These are phyloP conservation scores for Plodia interpunctella DNA, from an alignment of 1,140 invertebrate genomes.

Conservation along the genomic window DNA sequence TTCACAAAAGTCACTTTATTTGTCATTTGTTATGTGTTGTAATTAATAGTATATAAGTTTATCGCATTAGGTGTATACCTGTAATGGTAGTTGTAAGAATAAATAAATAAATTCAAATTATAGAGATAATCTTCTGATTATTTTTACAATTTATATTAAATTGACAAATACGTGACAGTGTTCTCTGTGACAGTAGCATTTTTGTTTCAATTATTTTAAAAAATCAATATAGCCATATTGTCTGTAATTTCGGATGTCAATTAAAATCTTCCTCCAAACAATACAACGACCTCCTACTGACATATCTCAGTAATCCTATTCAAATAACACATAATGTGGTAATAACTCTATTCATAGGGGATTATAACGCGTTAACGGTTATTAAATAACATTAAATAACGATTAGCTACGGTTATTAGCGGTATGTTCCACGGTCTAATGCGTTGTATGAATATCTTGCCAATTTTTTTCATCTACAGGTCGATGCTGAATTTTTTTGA, in stretches of 20 bases:
- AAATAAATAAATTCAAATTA: too few relatives aligned
- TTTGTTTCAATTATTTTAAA: too few relatives aligned
- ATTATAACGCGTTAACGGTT: conserved; percentile 12
- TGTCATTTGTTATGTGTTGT: too few relatives aligned
- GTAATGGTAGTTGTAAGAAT: too few relatives aligned
- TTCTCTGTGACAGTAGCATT: too few relatives aligned
- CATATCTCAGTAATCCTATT: neutral
- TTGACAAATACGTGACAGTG: too few relatives aligned
- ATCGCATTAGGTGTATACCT: too few relatives aligned
- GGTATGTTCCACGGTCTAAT: conserved; percentile 14
- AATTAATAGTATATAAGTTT: too few relatives aligned
- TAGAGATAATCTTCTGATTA: too few relatives aligned
- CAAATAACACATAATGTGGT: conserved; percentile 8
- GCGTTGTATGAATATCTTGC: conserved; percentile 11
- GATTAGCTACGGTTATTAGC: conserved; percentile 12
- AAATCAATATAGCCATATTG: too few relatives aligned
- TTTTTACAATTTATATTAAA: too few relatives aligned
- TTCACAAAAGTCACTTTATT: too few relatives aligned
- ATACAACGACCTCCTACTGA: neutral
- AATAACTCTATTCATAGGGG: neutral
- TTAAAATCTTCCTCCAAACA: neutral
- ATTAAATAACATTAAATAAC: conserved; percentile 13
- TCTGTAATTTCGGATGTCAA: neutral
- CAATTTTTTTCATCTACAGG: conserved; percentile 13
- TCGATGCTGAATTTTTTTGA: neutral